Evolutionary conservation across 2,113 vertebrate genomes (phyloP), one percentile per base, ranked within the genome.

Genomic region (Butastur rufipennis): DNA sequence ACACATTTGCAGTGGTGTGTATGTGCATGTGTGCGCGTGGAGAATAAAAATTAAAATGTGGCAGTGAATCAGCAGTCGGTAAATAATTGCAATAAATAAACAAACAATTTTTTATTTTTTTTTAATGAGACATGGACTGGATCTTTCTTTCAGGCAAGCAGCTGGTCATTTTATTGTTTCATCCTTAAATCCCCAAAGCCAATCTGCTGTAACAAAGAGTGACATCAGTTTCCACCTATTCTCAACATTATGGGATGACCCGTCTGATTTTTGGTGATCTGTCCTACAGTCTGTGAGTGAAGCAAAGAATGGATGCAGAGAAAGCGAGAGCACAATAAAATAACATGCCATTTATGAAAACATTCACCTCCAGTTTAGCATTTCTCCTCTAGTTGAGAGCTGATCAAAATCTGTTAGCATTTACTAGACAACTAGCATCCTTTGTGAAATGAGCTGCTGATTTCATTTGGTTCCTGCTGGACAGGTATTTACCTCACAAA

Each of bases 51-150:
- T 88, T 93, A 88, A 93, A 93, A 73, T 53, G 38, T 42, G 81
- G 81, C 84, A 67, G 94, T 91, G 91, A 97, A 97, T 94, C 88
- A 78, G 92, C 84, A 88, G 85, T 89, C 96, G 93, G 94, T 82
- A 96, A 97, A 94, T 96, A 97, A 86, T 48, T 90, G 59, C 55
- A 90, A 94, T 58, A 96, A 95, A 96, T 65, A 95, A 96, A 74
- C 34, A 77, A 86, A 84, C 79, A 42, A 6, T 59, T 25, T n/a
- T n/a, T n/a, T n/a, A n/a, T 32, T 27, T 84, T 81, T 71, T 88
- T 66, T 78, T 53, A 92, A 52, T 53, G 80, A 84, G 68, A 75
- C 25, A 62, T 32, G 40, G 45, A 71, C 47, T 75, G 31, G 31
- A 79, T 86, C 40, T 75, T 93, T 72, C 52, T 73, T 86, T 92